phyloP scores from a whole-genome alignment of 2,113 vertebrate genomes.

The Puffinus mauretanicus region DNA sequence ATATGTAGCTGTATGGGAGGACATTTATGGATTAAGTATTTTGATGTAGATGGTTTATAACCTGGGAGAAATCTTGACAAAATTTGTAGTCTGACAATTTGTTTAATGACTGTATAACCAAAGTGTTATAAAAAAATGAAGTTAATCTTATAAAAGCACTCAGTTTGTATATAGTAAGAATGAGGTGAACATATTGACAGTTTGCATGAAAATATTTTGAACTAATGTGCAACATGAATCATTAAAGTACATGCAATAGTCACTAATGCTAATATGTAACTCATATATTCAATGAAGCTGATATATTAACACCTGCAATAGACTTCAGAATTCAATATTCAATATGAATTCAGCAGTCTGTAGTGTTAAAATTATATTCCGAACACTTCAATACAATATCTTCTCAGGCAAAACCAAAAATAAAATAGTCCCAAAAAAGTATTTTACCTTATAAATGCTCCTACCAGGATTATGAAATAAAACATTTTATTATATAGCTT shows the following conservation, averaged over 20 bases:
- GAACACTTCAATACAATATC: background rate
- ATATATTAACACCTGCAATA: background rate
- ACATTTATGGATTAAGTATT: background rate
- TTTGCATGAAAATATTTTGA: background rate
- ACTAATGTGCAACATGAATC: background rate
- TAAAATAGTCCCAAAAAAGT: background rate
- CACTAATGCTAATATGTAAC: background rate
- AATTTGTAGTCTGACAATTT: background rate
- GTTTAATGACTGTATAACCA: background rate
- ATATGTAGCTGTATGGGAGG: background rate
- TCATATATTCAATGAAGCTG: background rate
- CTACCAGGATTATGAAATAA: background rate
- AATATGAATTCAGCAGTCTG: background rate
- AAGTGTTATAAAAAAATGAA: accelerated
- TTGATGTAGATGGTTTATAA: background rate
- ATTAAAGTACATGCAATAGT: background rate
- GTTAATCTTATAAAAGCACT: background rate
- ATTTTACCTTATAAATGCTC: background rate
- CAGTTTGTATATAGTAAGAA: background rate
- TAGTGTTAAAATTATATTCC: background rate
- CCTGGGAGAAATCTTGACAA: background rate
- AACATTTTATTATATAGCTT: background rate
- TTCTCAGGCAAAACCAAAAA: background rate
- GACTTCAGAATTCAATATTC: background rate
- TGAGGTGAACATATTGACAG: background rate